Percentiles rank a stretch among this genome's conserved stretches.
These are phyloP conservation scores for Cinclus mexicanus DNA, from an alignment of 2,113 vertebrate species.

Conservation along the genomic window DNA sequence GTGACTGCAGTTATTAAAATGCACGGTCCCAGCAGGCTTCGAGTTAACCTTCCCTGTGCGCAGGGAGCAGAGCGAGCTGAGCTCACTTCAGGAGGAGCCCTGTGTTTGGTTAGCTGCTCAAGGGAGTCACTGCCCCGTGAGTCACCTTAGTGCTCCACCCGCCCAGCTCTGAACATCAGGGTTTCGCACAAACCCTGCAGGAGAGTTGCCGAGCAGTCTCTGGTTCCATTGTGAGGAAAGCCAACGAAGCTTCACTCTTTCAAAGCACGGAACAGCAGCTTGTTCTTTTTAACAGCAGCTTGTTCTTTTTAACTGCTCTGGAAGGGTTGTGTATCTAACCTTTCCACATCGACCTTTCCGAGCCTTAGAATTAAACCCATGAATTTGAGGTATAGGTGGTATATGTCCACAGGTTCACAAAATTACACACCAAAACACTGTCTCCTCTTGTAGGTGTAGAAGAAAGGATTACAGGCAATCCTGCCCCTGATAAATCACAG, in stretches of 20 bases:
- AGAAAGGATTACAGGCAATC: too few relatives aligned
- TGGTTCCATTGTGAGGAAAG: not conserved
- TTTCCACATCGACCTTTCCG: not conserved
- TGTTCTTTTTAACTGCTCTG: not conserved
- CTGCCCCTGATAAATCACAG: too few relatives aligned
- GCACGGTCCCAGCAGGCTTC: not conserved
- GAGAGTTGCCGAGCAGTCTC: not conserved
- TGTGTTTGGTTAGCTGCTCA: not conserved
- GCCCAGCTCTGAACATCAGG: accelerated
- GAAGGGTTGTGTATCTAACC: not conserved
- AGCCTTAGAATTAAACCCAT: not conserved
- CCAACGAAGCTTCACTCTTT: not conserved
- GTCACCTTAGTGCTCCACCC: not conserved
- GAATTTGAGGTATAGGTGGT: not conserved
- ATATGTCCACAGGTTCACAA: not conserved
- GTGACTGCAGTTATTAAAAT: conserved; percentile 18
- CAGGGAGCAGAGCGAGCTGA: not conserved
- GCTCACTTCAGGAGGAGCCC: not conserved
- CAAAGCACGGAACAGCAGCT: not conserved
- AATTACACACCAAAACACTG: not conserved
- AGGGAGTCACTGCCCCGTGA: not conserved
- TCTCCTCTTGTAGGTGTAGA: not conserved
- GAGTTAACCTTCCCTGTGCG: not conserved
- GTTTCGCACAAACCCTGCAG: not conserved
- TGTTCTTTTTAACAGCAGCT: not conserved